These are phyloP conservation scores for Catostomus latipinnis DNA, from an alignment of 2,797 vertebrate genomes.

Conservation along the genomic window DNA sequence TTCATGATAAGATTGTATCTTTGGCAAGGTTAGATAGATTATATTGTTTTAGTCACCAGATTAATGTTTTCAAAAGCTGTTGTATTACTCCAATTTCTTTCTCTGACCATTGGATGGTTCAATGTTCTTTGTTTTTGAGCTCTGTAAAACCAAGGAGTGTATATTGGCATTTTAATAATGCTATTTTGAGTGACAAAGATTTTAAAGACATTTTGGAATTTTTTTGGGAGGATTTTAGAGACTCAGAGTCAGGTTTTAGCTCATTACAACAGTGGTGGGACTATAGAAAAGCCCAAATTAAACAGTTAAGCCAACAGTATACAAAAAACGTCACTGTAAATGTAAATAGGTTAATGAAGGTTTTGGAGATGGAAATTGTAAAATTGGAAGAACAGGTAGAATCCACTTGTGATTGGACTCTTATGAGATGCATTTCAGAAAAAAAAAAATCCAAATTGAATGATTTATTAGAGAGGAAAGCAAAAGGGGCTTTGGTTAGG, in stretches of 20 bases:
- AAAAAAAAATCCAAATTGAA: not conserved
- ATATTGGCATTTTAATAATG: no score
- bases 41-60: slow-evolving; percentile 29
- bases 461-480: not conserved
- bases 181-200: no score
- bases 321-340: not conserved
- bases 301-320: no score
- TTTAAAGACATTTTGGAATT: no score
- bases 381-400: not conserved
- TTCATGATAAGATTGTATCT: not conserved
- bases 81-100: no score
- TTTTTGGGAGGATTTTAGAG: no score
- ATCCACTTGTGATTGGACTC: not conserved
- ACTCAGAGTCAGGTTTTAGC: no score
- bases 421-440: not conserved
- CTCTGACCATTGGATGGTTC: no score
- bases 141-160: no score
- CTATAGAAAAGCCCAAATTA: no score
- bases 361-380: slow-evolving; percentile 6
- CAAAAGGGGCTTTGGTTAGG: not conserved
- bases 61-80: slow-evolving; percentile 22
- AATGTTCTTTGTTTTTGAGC: not conserved
- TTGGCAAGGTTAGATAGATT: slow-evolving; percentile 15
- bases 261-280: no score
- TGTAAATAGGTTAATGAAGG: not conserved